Evolutionary conservation across 2,113 vertebrate genomes (phyloP).

Genomic region (Chloroceryle aenea): DNA sequence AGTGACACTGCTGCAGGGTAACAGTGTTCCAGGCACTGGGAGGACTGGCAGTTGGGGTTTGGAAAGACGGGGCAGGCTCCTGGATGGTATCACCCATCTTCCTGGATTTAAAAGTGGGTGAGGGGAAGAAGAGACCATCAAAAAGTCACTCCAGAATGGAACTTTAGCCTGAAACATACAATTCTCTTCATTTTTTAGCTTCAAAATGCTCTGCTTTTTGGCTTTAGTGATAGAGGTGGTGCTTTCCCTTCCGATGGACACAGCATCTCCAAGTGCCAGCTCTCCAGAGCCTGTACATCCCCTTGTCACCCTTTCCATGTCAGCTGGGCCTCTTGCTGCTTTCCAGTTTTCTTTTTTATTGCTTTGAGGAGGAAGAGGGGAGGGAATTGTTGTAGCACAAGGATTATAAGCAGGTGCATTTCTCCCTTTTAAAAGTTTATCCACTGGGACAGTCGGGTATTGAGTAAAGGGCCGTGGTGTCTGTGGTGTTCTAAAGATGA

Average conservation of each 20-base stretch:
- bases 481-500: not conserved
- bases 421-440: not conserved
- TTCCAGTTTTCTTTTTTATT: not conserved
- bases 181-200: not conserved
- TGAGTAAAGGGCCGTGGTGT: not conserved
- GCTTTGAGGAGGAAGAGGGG: not conserved
- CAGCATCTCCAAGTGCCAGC: not conserved
- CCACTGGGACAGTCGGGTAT: not conserved
- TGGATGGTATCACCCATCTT: not conserved
- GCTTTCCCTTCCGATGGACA: not conserved
- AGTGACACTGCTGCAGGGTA: not conserved
- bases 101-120: not conserved
- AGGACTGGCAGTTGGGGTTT: not conserved
- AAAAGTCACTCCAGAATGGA: not conserved
- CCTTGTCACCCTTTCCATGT: not conserved
- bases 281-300: not conserved
- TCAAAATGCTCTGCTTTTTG: not conserved
- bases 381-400: not conserved
- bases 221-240: not conserved
- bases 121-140: not conserved
- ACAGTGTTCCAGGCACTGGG: not conserved
- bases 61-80: not conserved
- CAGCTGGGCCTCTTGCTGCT: not conserved
- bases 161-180: not conserved
- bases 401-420: not conserved